phyloP scores from a whole-genome alignment of 2,797 vertebrate genomes.

The Pangasius mekongensis region DNA sequence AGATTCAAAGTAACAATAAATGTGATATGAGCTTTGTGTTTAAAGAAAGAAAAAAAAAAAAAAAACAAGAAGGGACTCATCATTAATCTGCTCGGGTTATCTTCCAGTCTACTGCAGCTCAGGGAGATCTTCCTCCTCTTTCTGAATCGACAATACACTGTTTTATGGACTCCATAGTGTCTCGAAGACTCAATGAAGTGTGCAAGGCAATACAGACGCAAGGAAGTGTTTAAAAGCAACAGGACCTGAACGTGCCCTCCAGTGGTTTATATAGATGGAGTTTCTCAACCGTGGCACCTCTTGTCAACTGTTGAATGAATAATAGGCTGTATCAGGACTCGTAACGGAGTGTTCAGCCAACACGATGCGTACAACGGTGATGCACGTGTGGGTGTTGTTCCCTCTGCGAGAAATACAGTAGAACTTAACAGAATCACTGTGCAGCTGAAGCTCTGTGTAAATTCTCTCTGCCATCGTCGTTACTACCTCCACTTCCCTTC shows the following conservation, averaged over 20 bases:
- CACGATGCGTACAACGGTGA: not conserved
- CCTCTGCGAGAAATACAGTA: not conserved
- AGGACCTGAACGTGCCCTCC: constrained; percentile 33
- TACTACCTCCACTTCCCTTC: not conserved
- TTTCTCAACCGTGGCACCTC: constrained; percentile 23
- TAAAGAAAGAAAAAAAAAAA: not conserved
- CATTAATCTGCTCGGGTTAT: constrained; percentile 37
- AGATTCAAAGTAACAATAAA: constrained; percentile 37
- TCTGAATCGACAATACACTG: constrained; percentile 15
- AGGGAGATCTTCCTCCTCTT: constrained; percentile 17
- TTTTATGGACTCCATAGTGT: constrained; percentile 32
- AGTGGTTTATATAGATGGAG: constrained; percentile 40
- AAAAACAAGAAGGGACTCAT: constrained; percentile 9
- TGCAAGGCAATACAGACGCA: constrained; percentile 10
- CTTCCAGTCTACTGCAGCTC: constrained; percentile 21
- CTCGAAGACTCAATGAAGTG: constrained; percentile 10
- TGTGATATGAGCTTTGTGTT: constrained; percentile 19
- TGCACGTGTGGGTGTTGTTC: not conserved
- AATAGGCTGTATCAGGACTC: not conserved
- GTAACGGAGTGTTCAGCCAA: not conserved
- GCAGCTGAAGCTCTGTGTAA: not conserved
- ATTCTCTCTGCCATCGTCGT: not conserved
- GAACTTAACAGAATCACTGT: not conserved
- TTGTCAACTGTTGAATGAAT: constrained; percentile 18
- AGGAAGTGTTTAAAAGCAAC: constrained; percentile 32